A percentile compares a stretch with the other conserved stretches of the same genome.
Conservation (phyloP, 2,113 vertebrate genomes). For the Cyanoderma ruficeps region DNA sequence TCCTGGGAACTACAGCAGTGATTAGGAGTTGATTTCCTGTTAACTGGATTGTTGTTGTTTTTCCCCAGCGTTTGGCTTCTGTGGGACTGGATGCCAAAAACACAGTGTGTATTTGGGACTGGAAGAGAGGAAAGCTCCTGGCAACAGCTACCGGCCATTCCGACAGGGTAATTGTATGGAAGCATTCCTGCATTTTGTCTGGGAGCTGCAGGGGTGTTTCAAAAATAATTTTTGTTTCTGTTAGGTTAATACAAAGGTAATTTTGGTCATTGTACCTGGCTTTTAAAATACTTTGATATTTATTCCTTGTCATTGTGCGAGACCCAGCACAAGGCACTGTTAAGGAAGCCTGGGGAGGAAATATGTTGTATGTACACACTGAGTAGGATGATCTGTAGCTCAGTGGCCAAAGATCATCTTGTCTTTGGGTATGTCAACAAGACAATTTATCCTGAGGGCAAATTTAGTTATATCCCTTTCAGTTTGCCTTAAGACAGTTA, state of each 20-base stretch:
- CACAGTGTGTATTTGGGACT: constrained; percentile 95
- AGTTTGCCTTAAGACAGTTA: background rate
- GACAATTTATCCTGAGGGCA: background rate
- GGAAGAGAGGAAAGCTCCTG: constrained; percentile 90
- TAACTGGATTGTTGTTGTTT: constrained; percentile 32
- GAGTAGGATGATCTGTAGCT: background rate
- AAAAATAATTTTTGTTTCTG: background rate
- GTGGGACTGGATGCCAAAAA: constrained; percentile 97
- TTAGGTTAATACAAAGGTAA: background rate
- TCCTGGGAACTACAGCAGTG: background rate
- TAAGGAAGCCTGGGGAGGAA: background rate
- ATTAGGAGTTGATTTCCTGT: background rate
- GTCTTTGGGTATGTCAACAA: background rate
- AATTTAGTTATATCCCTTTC: background rate
- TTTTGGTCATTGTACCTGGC: background rate
- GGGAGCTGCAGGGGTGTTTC: background rate
- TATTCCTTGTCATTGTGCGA: background rate
- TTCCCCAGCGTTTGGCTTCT: constrained; percentile 85
- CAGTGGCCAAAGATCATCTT: background rate
- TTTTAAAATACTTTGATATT: background rate
- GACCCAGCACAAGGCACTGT: background rate
- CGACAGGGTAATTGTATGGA: constrained; percentile 76
- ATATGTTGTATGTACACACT: background rate
- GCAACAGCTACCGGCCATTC: constrained; percentile 94
- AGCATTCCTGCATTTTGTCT: background rate